Base-by-base conservation (phyloP, 1,140 invertebrate genomes). In the Sarcophaga bullata region DNA sequence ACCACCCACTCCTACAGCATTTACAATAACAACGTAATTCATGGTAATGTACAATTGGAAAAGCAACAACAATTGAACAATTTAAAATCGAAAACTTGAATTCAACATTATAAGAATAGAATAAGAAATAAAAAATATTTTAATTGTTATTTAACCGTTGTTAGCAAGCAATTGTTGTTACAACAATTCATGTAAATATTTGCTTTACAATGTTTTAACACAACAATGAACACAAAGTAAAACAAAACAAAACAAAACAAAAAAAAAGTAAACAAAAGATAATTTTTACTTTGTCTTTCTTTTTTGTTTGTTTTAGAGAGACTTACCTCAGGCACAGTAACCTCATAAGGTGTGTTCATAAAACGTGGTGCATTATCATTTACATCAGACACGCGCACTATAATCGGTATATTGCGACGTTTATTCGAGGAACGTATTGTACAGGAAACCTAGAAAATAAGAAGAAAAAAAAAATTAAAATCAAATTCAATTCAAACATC, bases 311-410 rank as follows among this genome's bases (percentile, higher is more conserved):
- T 37, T 2, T 37, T 2, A 37, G 25, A 37, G 25, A 48, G 72
- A 78, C 87, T 89, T 92, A 97, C 96, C 94, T 98, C 96, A n/a
- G 96, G 94, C 80, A 97, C 94, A 73, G 93, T 95, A 49, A 95
- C 94, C 89, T 95, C 94, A 87, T 97, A 97, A 19, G 95, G 95
- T 54, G 94, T 94, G 85, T 95, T 94, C 85, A 95, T 91, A 91
- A 97, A 97, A 85, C 93, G 92, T 25, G 95, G 95, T 49, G 94
- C 93, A 90, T 97, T 97, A 90, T 98, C 96, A 87, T 98, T 98
- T 86, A 97, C 93, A 90, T 97, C 96, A n/a, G 95, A 95, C 81
- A 97, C 94, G 89, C 96, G 92, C 72, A 97, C 96, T 86, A 98
- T 96, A 80, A 97, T 94, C 68, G 96, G 96, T 88, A 97, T 96